A percentile compares a stretch with the other conserved stretches of the same genome.
phyloP scores from a whole-genome alignment of 2,797 vertebrate species.

The Vespertilio murinus region DNA sequence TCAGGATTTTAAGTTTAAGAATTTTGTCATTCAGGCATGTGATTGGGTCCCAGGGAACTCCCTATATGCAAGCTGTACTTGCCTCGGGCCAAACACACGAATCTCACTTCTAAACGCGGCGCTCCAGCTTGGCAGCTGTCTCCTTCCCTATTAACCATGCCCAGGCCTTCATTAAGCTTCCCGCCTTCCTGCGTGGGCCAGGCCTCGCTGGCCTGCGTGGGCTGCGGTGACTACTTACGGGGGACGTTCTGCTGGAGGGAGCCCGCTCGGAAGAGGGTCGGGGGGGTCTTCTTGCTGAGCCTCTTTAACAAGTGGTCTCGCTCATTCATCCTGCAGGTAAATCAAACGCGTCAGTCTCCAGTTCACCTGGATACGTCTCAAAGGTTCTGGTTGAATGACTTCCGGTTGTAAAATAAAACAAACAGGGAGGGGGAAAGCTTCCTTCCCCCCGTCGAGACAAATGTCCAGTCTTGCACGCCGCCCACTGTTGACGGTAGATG shows the following conservation, averaged over 20 bases:
- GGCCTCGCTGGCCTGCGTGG: not conserved
- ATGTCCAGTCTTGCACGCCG: not conserved
- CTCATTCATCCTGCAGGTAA: constrained; percentile 93
- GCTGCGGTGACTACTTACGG: constrained; percentile 88
- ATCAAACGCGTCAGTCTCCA: constrained; percentile 63
- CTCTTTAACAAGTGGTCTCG: constrained; percentile 97
- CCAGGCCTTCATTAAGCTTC: constrained; percentile 70
- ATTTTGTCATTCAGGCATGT: constrained; percentile 51
- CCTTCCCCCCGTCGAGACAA: constrained; percentile 15
- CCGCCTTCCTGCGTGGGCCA: not conserved
- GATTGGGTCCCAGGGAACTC: constrained; percentile 71
- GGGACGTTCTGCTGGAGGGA: constrained; percentile 96
- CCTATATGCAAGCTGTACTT: constrained; percentile 34
- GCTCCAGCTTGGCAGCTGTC: constrained; percentile 71
- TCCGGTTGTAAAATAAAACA: constrained; percentile 42
- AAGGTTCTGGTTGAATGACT: not conserved
- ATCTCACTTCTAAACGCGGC: constrained; percentile 66
- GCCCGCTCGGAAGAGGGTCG: constrained; percentile 93
- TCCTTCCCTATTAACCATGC: constrained; percentile 15
- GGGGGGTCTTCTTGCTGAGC: constrained; percentile 97
- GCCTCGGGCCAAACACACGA: constrained; percentile 70
- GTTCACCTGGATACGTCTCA: not conserved
- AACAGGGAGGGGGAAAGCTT: not conserved
- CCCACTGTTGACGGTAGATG: not conserved
- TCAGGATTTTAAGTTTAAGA: constrained; percentile 58